Evolutionary conservation across 2,888 invertebrate species (phyloP).

Genomic region (Nephrotoma flavescens): DNA sequence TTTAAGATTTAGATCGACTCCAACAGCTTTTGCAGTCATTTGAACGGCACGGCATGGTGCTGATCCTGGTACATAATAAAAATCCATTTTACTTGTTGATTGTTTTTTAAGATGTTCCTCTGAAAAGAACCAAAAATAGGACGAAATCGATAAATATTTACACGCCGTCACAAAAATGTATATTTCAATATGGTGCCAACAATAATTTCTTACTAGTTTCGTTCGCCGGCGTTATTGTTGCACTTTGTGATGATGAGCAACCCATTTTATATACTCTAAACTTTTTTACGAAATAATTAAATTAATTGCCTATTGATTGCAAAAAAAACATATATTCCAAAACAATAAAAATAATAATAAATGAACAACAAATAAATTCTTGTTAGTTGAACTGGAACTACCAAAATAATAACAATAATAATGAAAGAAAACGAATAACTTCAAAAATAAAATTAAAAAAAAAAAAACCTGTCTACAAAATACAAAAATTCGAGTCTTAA

Average conservation of each 20-base stretch:
- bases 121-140: not conserved
- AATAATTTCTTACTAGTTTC: not conserved
- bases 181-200: not conserved
- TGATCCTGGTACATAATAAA: constrained; percentile 49
- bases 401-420: not conserved
- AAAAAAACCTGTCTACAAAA: no score
- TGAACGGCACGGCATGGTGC: constrained; percentile 50
- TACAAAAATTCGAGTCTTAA: not conserved
- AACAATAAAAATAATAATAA: not conserved
- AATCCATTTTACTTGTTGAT: constrained; percentile 33
- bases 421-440: not conserved
- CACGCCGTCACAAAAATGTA: not conserved
- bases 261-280: not conserved
- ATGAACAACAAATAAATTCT: not conserved
- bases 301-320: not conserved
- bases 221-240: not conserved
- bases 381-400: not conserved
- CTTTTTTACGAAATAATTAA: not conserved
- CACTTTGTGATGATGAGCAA: not conserved
- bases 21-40: constrained; percentile 48
- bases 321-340: not conserved
- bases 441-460: not conserved
- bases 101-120: constrained; percentile 1
- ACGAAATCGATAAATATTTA: not conserved
- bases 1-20: constrained; percentile 49